Evolutionary conservation across 2,888 invertebrate genomes (phyloP), one percentile per base, ranked within the genome.

Genomic region (Agrochola lota): DNA sequence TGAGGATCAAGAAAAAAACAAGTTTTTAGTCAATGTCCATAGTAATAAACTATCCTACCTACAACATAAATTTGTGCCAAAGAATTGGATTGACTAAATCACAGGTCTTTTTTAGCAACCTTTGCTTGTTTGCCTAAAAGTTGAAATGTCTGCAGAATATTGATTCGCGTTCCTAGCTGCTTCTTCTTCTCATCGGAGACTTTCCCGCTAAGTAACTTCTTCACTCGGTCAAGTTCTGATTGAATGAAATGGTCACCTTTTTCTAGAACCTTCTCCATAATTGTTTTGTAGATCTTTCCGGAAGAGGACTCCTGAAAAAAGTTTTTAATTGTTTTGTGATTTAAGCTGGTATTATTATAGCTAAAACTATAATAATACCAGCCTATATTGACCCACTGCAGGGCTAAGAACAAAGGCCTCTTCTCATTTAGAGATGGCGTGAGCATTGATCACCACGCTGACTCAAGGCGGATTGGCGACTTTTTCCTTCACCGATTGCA

Each of bases 111-210:
- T 79, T 94, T 95, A 11, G 74, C 75, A 30, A 63, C 75, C 81
- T 90, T 91, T 20, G 77, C 17, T 55, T 91, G 87, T 59, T 92
- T 91, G 40, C 91, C 87, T 79, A 87, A 80, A 7, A 94, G 85
- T 86, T 93, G 92, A 93, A 99, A 99, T 49, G 98, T 98, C 90
- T 98, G 98, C 67, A 99, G 95, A 92, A 99, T 98, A 92, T 99
- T 99, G 35, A 98, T 94, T 91, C 98, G 97, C 35, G 97, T 97
- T 77, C 97, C 97, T 86, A 99, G 96, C 93, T 98, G 98, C 81
- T 97, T 97, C 91, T 98, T 98, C 95, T 99, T 99, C 83, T 98
- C 98, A 62, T 98, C 97, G 11, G 98, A 98, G 49, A 99, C 94
- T 96, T 99, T 99, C 20, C 98, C 98, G 81, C 97, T 98, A 49